These are phyloP conservation scores for Callipepla californica DNA, from an alignment of 2,113 vertebrate species.

Conservation along the genomic window DNA sequence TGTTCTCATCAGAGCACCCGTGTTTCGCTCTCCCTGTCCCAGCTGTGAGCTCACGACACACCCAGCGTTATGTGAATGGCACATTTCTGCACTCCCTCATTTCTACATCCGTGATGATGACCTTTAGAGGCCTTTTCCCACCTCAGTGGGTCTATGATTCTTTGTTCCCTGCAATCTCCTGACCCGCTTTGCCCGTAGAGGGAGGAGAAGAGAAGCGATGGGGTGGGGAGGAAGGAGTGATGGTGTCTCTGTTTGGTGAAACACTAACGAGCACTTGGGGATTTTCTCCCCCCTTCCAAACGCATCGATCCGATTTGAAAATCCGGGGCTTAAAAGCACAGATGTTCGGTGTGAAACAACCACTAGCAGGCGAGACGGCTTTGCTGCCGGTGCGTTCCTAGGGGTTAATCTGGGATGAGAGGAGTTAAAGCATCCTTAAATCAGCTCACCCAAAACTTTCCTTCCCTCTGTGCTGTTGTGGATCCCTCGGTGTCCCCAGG, in stretches of 20 bases:
- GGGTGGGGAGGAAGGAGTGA: neutral
- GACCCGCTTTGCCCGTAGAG: neutral
- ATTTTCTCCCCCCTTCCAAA: neutral
- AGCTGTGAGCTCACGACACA: neutral
- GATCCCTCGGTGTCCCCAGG: neutral
- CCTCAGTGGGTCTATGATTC: too few relatives aligned
- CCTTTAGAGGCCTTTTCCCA: too few relatives aligned
- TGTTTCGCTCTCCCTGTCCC: neutral
- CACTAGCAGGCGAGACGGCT: neutral
- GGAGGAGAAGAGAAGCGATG: neutral
- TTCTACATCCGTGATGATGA: too few relatives aligned
- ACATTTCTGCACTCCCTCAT: neutral
- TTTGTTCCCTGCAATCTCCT: neutral
- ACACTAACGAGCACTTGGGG: neutral
- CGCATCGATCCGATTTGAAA: neutral
- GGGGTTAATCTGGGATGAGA: conserved; percentile 71
- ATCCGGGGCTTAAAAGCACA: conserved; percentile 7
- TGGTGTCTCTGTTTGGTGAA: neutral
- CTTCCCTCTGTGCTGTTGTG: conserved; percentile 46
- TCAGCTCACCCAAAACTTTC: conserved; percentile 54
- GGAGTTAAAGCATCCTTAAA: conserved; percentile 71
- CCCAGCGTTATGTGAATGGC: neutral
- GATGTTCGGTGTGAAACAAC: conserved; percentile 16
- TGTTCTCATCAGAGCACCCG: neutral
- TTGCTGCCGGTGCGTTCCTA: neutral